These are phyloP conservation scores for Myotis yumanensis DNA, from an alignment of 2,113 vertebrate species.

Conservation along the genomic window DNA sequence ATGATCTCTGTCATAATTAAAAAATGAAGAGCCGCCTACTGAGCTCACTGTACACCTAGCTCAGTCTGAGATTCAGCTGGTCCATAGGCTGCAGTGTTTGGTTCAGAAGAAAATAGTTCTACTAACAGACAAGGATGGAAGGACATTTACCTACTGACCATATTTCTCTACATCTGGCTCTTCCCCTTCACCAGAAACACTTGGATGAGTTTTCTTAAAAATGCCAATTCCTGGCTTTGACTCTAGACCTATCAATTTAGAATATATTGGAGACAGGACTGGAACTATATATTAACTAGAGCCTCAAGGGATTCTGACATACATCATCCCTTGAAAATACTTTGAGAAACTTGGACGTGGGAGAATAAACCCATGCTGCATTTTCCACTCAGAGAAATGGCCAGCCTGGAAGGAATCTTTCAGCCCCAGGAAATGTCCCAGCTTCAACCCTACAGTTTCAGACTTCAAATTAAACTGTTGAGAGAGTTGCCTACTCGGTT, in stretches of 20 bases:
- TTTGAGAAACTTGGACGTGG: neutral
- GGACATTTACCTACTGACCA: accelerated
- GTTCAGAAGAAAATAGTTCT: neutral
- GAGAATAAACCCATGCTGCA: neutral
- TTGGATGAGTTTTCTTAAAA: neutral
- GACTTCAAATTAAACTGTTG: slow-evolving; percentile 13
- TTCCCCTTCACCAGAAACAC: neutral
- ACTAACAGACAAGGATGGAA: neutral
- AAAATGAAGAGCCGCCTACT: neutral
- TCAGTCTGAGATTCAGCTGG: neutral
- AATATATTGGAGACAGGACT: neutral
- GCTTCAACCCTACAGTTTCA: neutral
- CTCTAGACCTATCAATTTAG: neutral
- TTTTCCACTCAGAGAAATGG: slow-evolving; percentile 23
- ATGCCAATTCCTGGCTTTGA: neutral
- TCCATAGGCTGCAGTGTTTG: neutral
- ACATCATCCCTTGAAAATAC: neutral
- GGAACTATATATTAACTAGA: neutral
- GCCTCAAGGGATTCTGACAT: neutral
- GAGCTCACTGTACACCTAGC: neutral
- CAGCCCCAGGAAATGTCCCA: neutral
- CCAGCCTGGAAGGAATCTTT: neutral
- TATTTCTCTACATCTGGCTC: neutral
- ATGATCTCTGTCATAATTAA: neutral
- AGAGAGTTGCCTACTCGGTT: neutral